Conservation (phyloP, 2,113 vertebrate genomes). For the Pterocles gutturalis region DNA sequence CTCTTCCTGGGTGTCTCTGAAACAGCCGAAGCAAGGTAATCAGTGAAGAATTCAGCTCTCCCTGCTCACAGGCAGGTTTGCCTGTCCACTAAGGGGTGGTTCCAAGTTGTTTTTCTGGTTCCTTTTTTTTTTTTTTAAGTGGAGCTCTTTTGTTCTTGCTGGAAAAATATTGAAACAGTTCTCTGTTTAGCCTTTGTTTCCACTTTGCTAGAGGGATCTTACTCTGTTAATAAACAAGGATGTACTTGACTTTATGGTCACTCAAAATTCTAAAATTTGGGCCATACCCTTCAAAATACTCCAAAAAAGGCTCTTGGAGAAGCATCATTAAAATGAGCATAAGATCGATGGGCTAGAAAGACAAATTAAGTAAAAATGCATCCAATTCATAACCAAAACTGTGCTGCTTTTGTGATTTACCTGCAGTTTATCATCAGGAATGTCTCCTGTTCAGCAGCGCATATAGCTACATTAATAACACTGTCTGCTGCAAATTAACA, state of each 20-base stretch:
- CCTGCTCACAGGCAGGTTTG: background rate
- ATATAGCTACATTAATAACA: slow-evolving; percentile 19
- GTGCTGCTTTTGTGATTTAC: background rate
- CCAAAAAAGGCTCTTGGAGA: background rate
- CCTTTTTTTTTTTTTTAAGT: background rate
- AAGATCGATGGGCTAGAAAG: background rate
- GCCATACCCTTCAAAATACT: background rate
- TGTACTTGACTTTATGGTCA: background rate
- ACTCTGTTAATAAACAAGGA: background rate
- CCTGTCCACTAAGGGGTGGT: background rate
- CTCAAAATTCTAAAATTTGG: background rate
- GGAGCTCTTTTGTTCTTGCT: background rate
- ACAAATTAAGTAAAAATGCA: background rate
- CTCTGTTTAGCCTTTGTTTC: background rate
- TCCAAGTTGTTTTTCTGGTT: background rate
- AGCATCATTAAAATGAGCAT: background rate
- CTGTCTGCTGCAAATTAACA: background rate
- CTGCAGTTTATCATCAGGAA: slow-evolving; percentile 20
- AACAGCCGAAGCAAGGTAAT: background rate
- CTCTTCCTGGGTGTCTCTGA: background rate
- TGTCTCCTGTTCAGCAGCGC: background rate
- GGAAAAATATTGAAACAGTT: background rate
- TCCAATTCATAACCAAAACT: slow-evolving; percentile 14
- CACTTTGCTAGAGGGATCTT: background rate
- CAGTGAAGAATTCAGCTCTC: background rate